phyloP scores from a whole-genome alignment of 1,140 invertebrate species.

The Pectinophora gossypiella region DNA sequence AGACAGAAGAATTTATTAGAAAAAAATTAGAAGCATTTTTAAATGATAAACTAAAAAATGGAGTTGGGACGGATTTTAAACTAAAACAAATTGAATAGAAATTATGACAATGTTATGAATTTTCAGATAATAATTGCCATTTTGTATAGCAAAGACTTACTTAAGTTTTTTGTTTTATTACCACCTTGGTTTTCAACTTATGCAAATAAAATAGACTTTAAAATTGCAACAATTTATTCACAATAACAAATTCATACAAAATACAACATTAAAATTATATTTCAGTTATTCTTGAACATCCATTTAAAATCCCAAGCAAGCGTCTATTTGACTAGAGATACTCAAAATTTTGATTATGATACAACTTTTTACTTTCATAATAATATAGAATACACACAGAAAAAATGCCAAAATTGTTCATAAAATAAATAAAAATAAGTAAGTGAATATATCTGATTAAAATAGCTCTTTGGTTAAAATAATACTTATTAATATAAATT shows the following conservation, averaged over 20 bases:
- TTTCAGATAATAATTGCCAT: too few species aligned
- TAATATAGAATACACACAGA: neutral
- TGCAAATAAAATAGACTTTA: too few species aligned
- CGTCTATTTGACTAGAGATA: slow-evolving; percentile 25
- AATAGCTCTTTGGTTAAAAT: too few species aligned
- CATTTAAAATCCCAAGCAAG: slow-evolving; percentile 27
- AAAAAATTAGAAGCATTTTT: neutral
- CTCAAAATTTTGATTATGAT: neutral
- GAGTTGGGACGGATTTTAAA: too few species aligned
- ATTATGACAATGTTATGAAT: too few species aligned
- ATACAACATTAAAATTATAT: slow-evolving; percentile 54
- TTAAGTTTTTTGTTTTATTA: too few species aligned
- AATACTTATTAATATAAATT: neutral
- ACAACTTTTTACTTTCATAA: neutral
- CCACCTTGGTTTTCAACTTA: too few species aligned
- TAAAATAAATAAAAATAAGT: slow-evolving; percentile 2
- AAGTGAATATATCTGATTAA: slow-evolving; percentile 6
- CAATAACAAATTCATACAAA: slow-evolving; percentile 60
- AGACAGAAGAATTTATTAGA: slow-evolving; percentile 5
- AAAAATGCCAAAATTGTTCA: neutral
- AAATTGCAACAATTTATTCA: slow-evolving; percentile 42
- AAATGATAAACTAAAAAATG: neutral
- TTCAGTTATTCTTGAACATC: slow-evolving; percentile 11
- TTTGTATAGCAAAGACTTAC: too few species aligned
- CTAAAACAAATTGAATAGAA: too few species aligned